Evolutionary conservation across 1,140 invertebrate genomes (phyloP).

Genomic region (Coenobita brevimanus): DNA sequence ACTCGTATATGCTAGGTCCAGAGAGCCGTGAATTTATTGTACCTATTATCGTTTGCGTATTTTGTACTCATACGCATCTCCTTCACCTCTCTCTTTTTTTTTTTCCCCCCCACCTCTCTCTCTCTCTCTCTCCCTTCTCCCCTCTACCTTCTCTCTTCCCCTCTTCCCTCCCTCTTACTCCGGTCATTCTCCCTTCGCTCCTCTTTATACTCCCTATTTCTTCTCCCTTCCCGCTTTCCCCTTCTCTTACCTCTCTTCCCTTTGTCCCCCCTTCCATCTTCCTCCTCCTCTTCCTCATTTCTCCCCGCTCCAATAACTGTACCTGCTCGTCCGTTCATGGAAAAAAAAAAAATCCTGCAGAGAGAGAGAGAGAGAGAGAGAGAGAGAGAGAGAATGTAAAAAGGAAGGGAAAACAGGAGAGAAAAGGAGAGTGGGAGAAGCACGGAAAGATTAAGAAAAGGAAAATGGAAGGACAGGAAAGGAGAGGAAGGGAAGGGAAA

Average conservation of each 20-base stretch:
- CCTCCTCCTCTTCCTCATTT: background rate
- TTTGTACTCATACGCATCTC: no score
- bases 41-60: no score
- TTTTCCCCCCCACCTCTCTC: constrained; percentile 9
- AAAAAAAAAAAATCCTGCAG: background rate
- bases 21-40: no score
- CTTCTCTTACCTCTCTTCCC: background rate
- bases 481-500: no score
- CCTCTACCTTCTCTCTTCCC: background rate
- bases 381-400: background rate
- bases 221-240: background rate
- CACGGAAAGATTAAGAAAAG: background rate
- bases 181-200: background rate
- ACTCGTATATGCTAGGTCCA: no score
- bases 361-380: constrained; percentile 20
- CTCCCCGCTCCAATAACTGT: background rate
- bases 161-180: background rate
- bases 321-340: background rate
- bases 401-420: background rate
- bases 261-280: background rate
- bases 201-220: background rate
- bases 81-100: background rate
- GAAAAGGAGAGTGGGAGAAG: background rate
- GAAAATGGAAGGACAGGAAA: background rate
- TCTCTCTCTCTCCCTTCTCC: background rate